These are phyloP conservation scores for Dicaeum eximium DNA, from an alignment of 2,113 vertebrate species.

Conservation along the genomic window DNA sequence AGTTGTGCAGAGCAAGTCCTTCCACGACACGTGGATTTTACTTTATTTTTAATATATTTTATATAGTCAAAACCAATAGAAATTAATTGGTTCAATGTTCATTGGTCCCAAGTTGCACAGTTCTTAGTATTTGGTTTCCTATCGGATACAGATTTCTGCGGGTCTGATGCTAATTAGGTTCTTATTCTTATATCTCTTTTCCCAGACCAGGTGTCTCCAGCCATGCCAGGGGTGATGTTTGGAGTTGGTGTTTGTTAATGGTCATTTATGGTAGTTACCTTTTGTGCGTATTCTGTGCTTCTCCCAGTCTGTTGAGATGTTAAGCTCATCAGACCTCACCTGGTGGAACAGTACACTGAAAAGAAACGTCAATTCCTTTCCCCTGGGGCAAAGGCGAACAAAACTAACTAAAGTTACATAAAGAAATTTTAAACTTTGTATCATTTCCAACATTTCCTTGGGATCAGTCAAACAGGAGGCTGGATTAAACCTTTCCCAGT, in stretches of 20 bases:
- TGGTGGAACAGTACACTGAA: not conserved
- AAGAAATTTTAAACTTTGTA: not conserved
- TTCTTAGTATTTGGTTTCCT: not conserved
- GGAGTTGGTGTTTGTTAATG: not conserved
- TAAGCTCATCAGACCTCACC: not conserved
- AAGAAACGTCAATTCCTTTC: not conserved
- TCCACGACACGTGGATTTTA: too few relatives aligned
- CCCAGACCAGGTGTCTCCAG: not conserved
- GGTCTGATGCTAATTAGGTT: fast-evolving
- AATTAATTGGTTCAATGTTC: not conserved
- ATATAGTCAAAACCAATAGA: not conserved
- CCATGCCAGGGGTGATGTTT: not conserved
- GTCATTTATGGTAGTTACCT: not conserved
- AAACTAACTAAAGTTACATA: not conserved
- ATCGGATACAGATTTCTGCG: fast-evolving
- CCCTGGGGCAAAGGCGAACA: fast-evolving
- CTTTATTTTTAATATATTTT: not conserved
- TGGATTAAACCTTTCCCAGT: too few relatives aligned
- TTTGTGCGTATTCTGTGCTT: not conserved
- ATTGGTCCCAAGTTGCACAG: not conserved
- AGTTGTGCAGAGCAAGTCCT: not conserved
- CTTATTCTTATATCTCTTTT: not conserved
- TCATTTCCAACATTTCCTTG: not conserved
- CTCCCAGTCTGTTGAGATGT: not conserved
- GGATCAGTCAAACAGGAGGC: too few relatives aligned